phyloP scores from a whole-genome alignment of 2,888 invertebrate genomes.

The Andrena fulva region DNA sequence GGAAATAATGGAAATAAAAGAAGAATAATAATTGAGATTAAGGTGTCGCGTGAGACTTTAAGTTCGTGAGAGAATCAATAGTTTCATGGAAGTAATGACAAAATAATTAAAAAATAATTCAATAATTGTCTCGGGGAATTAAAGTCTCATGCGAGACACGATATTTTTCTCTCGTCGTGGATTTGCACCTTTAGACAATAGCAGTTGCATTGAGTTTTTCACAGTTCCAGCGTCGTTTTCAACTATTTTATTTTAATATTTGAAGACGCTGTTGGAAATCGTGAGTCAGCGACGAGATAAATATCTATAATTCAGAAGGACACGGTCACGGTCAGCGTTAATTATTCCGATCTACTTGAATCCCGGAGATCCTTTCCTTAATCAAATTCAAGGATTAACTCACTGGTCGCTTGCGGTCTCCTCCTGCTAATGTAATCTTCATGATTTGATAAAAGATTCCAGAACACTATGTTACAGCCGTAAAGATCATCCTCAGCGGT shows the following conservation, averaged over 20 bases:
- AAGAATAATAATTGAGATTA: too few relatives aligned
- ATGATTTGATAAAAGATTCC: constrained; percentile 60
- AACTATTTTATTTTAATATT: neutral
- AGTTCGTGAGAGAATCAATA: too few relatives aligned
- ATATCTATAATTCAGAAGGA: neutral
- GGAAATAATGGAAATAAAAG: too few relatives aligned
- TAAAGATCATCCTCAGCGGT: constrained; percentile 49
- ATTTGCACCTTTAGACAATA: neutral
- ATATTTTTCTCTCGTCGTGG: too few relatives aligned
- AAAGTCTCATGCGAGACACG: too few relatives aligned
- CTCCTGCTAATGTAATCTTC: constrained; percentile 43
- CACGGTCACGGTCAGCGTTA: neutral
- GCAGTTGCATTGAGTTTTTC: neutral
- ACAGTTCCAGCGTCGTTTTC: neutral
- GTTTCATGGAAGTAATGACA: too few relatives aligned
- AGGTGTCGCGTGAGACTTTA: too few relatives aligned
- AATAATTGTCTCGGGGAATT: too few relatives aligned
- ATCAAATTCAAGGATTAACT: constrained; percentile 30
- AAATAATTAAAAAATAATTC: too few relatives aligned
- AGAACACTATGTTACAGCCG: constrained; percentile 59
- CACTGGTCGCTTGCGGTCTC: constrained; percentile 39
- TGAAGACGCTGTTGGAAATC: neutral
- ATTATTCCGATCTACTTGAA: neutral
- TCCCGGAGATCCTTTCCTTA: neutral
- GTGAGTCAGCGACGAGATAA: constrained; percentile 1